phyloP scores from a whole-genome alignment of 2,888 invertebrate species.

The Lacanobia oleracea region DNA sequence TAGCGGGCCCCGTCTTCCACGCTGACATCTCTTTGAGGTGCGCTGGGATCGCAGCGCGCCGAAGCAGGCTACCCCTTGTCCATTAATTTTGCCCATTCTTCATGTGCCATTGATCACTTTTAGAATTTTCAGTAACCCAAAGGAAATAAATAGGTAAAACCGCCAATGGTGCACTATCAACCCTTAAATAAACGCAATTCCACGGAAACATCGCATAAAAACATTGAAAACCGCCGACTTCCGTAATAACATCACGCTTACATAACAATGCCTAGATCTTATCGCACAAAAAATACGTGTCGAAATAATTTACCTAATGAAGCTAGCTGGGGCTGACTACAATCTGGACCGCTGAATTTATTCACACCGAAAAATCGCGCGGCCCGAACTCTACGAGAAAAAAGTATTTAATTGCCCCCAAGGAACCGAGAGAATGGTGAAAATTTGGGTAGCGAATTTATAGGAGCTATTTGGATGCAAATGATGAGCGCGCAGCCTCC shows the following conservation, averaged over 20 bases:
- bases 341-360: constrained; percentile 85
- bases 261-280: constrained; percentile 51
- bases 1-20: no score
- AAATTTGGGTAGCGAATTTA: constrained; percentile 90
- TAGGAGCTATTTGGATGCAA: constrained; percentile 90
- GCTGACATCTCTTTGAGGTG: no score
- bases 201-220: not conserved
- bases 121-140: not conserved
- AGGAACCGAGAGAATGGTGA: constrained; percentile 87
- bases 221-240: not conserved
- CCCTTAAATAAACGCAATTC: not conserved
- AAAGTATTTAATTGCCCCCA: constrained; percentile 90
- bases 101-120: no score
- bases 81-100: no score
- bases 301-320: constrained; percentile 84
- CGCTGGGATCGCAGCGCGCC: no score
- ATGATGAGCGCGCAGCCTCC: constrained; percentile 87
- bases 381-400: constrained; percentile 79
- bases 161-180: not conserved
- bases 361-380: constrained; percentile 83
- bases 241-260: constrained; percentile 38
- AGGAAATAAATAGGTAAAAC: not conserved
- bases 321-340: constrained; percentile 79
- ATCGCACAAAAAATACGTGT: constrained; percentile 66
- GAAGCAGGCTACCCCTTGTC: not conserved